Evolutionary conservation across 2,888 invertebrate genomes (phyloP), one percentile per base, ranked within the genome.

Genomic region (Camponotus fellah): DNA sequence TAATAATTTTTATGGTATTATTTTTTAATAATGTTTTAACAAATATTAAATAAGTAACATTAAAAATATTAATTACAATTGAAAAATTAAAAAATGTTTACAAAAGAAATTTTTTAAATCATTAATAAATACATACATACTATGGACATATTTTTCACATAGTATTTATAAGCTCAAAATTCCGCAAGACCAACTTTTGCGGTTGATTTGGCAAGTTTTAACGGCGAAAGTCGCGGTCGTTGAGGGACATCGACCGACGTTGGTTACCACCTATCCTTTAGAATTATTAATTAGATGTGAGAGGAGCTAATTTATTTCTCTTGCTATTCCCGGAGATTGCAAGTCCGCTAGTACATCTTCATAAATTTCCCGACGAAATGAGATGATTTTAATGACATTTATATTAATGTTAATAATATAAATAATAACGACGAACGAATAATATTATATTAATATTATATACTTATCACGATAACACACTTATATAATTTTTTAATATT

Each of bases 241-340:
- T 43, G 26, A 21, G 56, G 32, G 58, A 58, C 9, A 17, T 32
- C 43, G 37, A 56, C 58, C 43, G 37, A 56, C 76, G 37, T 66
- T 66, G 53, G 49, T 72, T 64, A 75, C 12, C 43, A 64, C 26
- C 64, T 49, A 37, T 43, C n/a, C 46, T 26, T 49, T 21, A 49
- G 37, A 84, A 82, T 76, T 76, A 82, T 82, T 84, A 84, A 84
- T 69, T 76, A 75, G 69, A 68, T 32, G n/a, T 46, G 53, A 74
- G 60, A 72, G 66, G 26, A 66, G 66, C 71, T 71, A 81, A 81
- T 81, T 83, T 83, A 60, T 26, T 26, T 26, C 64, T 12, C 26
- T 46, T 21, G 40, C 62, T 66, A 17, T 60, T 69, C 12, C 10
- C 32, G 17, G 26, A 46, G 34, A 34, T 8, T 53, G 17, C 37